Percentiles rank a stretch among this genome's conserved stretches.
Conservation (phyloP, 2,113 vertebrate genomes). For the Talpa occidentalis region DNA sequence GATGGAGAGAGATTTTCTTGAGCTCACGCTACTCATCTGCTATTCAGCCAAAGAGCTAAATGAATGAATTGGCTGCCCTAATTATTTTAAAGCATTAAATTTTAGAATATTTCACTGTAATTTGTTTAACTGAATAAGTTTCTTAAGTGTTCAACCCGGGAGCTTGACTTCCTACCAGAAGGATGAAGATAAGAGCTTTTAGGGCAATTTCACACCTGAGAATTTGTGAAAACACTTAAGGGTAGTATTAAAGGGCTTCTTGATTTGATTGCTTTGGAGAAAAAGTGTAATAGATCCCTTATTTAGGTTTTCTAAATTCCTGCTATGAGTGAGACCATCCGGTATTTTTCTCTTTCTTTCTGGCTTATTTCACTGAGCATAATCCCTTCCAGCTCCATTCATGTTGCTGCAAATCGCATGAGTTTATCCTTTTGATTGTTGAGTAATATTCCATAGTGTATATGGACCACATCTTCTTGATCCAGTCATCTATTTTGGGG, state of each 20-base stretch:
- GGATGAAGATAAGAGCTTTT: not conserved
- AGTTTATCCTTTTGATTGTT: too few species aligned
- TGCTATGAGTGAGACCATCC: too few species aligned
- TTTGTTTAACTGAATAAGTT: not conserved
- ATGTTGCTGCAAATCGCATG: too few species aligned
- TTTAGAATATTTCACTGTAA: not conserved
- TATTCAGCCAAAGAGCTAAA: not conserved
- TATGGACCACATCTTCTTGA: too few species aligned
- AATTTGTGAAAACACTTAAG: conserved; percentile 1
- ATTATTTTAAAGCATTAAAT: not conserved
- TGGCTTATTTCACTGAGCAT: too few species aligned
- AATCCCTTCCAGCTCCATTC: too few species aligned
- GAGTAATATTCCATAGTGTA: too few species aligned
- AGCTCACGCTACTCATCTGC: not conserved
- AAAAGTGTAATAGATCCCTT: not conserved
- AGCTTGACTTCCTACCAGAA: not conserved
- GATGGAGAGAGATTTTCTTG: not conserved
- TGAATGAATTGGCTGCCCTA: not conserved
- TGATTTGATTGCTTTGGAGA: not conserved
- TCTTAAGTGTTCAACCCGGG: not conserved
- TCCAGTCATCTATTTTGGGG: too few species aligned
- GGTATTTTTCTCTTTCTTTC: too few species aligned
- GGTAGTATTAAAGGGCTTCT: not conserved
- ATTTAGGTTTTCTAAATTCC: too few species aligned
- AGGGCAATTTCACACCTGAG: not conserved